A percentile compares a stretch with the other conserved stretches of the same genome.
Conservation (phyloP, 2,888 invertebrate genomes). For the Lepidocyrtinus sp. region DNA sequence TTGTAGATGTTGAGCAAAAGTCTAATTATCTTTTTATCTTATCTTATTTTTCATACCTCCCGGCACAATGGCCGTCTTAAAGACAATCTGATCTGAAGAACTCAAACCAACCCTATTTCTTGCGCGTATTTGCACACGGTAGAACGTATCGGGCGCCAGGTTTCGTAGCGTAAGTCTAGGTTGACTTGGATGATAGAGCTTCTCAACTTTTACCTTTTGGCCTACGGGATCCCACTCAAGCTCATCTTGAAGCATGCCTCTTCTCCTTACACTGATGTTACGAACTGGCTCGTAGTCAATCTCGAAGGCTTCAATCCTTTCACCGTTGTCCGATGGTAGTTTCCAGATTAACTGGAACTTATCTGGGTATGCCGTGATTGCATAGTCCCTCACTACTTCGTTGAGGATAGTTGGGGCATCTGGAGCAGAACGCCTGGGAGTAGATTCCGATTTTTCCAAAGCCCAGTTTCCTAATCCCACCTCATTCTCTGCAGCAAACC, state of each 20-base stretch:
- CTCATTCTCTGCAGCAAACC: slow-evolving; percentile 88
- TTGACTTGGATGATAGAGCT: slow-evolving; percentile 41
- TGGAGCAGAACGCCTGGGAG: slow-evolving; percentile 84
- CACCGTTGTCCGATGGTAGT: slow-evolving; percentile 90
- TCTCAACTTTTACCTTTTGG: slow-evolving; percentile 47
- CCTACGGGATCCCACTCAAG: slow-evolving; percentile 69
- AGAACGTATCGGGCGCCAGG: slow-evolving; percentile 84
- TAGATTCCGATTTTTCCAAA: slow-evolving; percentile 78
- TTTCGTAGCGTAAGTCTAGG: slow-evolving; percentile 75
- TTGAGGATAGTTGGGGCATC: slow-evolving; percentile 80
- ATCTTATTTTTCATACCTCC: slow-evolving; percentile 82
- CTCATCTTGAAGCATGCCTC: slow-evolving; percentile 17
- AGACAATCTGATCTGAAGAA: slow-evolving; percentile 82
- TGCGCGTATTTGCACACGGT: slow-evolving; percentile 87
- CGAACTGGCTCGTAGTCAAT: slow-evolving; percentile 83
- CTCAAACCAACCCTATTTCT: slow-evolving; percentile 90
- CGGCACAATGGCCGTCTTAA: slow-evolving; percentile 80
- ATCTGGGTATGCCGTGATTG: slow-evolving; percentile 80
- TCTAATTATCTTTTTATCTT: not conserved
- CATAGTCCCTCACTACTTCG: slow-evolving; percentile 72
- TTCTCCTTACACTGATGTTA: slow-evolving; percentile 60
- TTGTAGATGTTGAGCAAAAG: not conserved
- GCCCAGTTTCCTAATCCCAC: slow-evolving; percentile 87
- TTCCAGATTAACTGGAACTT: slow-evolving; percentile 88
- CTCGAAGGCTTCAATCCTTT: slow-evolving; percentile 87